phyloP scores from a whole-genome alignment of 1,140 invertebrate genomes.

The Calephelis nemesis region DNA sequence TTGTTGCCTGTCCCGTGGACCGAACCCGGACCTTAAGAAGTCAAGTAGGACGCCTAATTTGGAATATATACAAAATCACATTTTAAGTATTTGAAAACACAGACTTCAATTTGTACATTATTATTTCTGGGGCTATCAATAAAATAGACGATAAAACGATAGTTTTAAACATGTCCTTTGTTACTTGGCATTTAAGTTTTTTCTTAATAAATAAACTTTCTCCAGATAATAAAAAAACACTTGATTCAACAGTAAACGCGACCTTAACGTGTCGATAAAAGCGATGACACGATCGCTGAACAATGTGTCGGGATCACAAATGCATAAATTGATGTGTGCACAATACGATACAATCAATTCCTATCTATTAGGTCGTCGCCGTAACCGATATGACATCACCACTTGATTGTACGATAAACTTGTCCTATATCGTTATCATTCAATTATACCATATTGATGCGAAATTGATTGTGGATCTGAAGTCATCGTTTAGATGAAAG shows the following conservation, averaged over 20 bases:
- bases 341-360: constrained; percentile 62
- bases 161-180: too few relatives aligned
- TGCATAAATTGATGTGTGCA: constrained; percentile 67
- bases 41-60: too few relatives aligned
- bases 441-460: constrained; percentile 61
- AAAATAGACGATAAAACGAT: too few relatives aligned
- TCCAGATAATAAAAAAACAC: not conserved
- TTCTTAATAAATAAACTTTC: not conserved
- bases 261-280: constrained; percentile 20
- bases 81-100: too few relatives aligned
- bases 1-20: too few relatives aligned
- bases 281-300: constrained; percentile 47
- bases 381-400: constrained; percentile 60
- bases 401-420: constrained; percentile 53
- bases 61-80: too few relatives aligned
- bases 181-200: too few relatives aligned
- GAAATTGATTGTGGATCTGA: constrained; percentile 50
- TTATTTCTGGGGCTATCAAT: too few relatives aligned
- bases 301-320: constrained; percentile 49
- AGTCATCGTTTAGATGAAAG: constrained; percentile 24
- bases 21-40: too few relatives aligned
- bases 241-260: not conserved
- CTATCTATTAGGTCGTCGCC: constrained; percentile 40
- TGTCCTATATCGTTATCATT: constrained; percentile 55
- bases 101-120: too few relatives aligned